phyloP scores from a whole-genome alignment of 2,797 vertebrate species.

The Echiichthys vipera region DNA sequence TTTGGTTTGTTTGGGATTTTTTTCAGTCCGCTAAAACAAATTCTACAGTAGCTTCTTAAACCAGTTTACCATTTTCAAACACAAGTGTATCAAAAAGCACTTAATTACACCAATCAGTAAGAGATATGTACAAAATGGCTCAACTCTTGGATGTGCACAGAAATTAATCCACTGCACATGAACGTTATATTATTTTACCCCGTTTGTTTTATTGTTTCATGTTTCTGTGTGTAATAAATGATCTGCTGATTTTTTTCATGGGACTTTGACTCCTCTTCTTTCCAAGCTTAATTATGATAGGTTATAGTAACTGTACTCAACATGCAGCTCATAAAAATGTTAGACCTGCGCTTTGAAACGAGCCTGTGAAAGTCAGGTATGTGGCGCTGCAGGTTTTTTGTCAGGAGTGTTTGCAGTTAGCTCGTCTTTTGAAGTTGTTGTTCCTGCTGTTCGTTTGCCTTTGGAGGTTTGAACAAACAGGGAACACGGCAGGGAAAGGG shows the following conservation, averaged over 20 bases:
- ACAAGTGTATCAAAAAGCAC: conserved; percentile 60
- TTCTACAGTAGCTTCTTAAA: conserved; percentile 60
- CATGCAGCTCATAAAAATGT: conserved; percentile 27
- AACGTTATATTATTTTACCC: conserved; percentile 72
- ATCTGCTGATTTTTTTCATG: conserved; percentile 75
- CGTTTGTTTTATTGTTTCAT: conserved; percentile 75
- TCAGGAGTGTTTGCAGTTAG: conserved; percentile 50
- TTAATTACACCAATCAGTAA: conserved; percentile 43
- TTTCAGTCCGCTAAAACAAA: conserved; percentile 52
- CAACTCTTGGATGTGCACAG: conserved; percentile 50
- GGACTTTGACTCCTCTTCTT: conserved; percentile 56
- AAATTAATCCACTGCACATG: conserved; percentile 70
- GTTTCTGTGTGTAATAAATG: conserved; percentile 83
- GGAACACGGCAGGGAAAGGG: conserved; percentile 22
- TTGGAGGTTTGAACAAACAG: conserved; percentile 22
- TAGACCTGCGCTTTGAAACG: conserved; percentile 41
- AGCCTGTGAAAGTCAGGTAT: conserved; percentile 31
- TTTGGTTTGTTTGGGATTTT: conserved; percentile 56
- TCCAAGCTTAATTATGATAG: background rate
- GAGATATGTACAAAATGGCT: conserved; percentile 43
- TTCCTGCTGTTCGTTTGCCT: conserved; percentile 70
- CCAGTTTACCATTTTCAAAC: conserved; percentile 46
- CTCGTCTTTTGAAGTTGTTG: conserved; percentile 68
- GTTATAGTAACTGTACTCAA: background rate
- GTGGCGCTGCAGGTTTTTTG: conserved; percentile 57